phyloP scores from a whole-genome alignment of 2,888 invertebrate species.

The Teleogryllus oceanicus region DNA sequence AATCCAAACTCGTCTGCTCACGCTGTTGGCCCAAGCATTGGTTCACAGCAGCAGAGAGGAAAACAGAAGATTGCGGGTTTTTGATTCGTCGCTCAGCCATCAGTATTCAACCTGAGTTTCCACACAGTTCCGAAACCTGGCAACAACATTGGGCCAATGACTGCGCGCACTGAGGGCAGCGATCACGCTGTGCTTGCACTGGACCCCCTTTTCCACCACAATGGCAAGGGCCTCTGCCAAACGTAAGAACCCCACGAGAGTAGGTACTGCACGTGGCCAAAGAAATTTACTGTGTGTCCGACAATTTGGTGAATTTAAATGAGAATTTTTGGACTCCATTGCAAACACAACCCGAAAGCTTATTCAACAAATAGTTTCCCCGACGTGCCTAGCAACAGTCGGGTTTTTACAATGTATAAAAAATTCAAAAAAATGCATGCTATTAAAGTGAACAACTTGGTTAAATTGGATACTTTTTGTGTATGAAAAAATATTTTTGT shows the following conservation, averaged over 20 bases:
- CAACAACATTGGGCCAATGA: neutral
- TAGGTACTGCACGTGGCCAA: too few species aligned
- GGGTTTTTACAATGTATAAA: neutral
- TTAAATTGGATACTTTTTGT: neutral
- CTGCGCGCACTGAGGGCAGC: neutral
- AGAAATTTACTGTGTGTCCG: too few species aligned
- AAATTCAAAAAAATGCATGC: neutral
- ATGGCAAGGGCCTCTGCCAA: neutral
- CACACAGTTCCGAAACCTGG: slow-evolving; percentile 36
- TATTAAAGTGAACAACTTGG: neutral
- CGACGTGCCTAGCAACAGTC: neutral
- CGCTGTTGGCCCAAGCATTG: slow-evolving; percentile 27
- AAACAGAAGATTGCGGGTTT: slow-evolving; percentile 33
- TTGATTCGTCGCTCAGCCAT: slow-evolving; percentile 11
- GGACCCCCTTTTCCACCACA: neutral
- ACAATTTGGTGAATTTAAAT: too few species aligned
- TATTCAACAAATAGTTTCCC: neutral
- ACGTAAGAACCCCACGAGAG: too few species aligned
- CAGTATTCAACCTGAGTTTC: slow-evolving; percentile 35
- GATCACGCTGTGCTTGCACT: neutral
- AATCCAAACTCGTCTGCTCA: slow-evolving; percentile 26
- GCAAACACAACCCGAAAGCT: neutral
- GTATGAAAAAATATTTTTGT: neutral
- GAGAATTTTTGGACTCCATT: neutral
- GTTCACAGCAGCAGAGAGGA: slow-evolving; percentile 24